phyloP scores from a whole-genome alignment of 2,113 vertebrate genomes.

The Scytalopus superciliaris region DNA sequence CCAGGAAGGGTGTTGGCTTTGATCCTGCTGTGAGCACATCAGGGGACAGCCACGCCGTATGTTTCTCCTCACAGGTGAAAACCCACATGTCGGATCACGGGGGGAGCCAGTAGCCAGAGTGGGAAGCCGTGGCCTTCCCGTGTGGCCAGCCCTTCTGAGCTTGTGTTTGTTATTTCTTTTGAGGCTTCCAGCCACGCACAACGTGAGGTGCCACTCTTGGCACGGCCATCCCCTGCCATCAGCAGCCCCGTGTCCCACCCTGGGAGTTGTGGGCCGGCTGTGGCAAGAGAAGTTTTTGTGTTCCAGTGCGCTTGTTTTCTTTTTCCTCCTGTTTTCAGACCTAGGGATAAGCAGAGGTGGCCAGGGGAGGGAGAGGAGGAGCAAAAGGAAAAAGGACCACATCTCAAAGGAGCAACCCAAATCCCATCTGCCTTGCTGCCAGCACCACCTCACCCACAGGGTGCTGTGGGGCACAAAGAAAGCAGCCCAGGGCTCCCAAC shows the following conservation, averaged over 20 bases:
- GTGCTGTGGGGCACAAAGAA: neutral
- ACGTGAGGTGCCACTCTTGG: accelerated
- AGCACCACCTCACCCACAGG: too few species aligned
- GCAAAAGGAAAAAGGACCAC: neutral
- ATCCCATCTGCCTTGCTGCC: neutral
- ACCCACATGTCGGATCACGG: neutral
- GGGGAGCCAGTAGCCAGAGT: neutral
- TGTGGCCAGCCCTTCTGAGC: neutral
- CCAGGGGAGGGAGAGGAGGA: neutral
- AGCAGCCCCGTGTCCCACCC: accelerated
- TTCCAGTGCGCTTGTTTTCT: neutral
- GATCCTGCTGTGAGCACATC: neutral
- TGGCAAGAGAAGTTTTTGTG: neutral
- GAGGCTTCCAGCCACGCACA: neutral
- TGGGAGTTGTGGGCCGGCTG: accelerated
- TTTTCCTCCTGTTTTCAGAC: neutral
- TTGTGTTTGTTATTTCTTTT: neutral
- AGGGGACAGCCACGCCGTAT: neutral
- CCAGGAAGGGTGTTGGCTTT: neutral
- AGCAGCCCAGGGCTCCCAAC: neutral
- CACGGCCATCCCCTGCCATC: neutral
- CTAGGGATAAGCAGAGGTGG: neutral
- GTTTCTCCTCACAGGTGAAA: constrained; percentile 42
- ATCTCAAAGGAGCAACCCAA: neutral
- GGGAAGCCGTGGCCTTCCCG: neutral